Percentiles rank a stretch among this genome's conserved stretches.
phyloP scores from a whole-genome alignment of 2,797 vertebrate species.

The Pachyuromys duprasi region DNA sequence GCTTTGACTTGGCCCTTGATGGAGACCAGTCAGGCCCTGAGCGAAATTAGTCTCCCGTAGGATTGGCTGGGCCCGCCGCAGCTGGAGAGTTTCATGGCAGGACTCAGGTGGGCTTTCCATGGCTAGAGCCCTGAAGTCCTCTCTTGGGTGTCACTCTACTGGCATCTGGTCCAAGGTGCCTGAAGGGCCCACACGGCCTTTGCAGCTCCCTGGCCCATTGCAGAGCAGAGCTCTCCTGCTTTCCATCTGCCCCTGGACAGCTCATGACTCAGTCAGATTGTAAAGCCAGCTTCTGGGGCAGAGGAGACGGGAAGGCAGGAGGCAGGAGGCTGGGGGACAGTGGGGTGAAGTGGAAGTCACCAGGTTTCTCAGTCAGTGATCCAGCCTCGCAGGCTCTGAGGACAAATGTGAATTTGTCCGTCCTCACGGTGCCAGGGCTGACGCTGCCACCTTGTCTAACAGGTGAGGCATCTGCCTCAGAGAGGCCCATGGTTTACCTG shows the following conservation, averaged over 20 bases:
- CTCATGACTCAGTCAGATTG: neutral
- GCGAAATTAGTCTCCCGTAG: neutral
- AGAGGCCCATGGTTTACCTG: neutral
- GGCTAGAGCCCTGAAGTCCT: neutral
- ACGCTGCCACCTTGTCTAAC: neutral
- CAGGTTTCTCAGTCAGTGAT: neutral
- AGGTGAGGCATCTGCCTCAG: slow-evolving; percentile 16
- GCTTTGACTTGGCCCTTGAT: neutral
- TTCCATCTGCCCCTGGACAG: neutral
- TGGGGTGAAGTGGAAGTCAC: neutral
- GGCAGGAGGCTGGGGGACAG: neutral
- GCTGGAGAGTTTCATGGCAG: neutral
- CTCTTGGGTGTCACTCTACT: neutral
- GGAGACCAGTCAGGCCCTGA: no score
- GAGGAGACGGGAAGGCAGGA: neutral
- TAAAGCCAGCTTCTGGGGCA: neutral
- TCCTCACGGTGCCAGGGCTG: neutral
- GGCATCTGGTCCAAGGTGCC: neutral
- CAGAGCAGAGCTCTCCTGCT: neutral
- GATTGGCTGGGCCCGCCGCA: neutral
- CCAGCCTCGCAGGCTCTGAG: neutral
- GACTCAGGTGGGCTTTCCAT: no score
- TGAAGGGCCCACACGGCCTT: neutral
- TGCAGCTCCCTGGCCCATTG: neutral
- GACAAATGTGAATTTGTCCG: neutral